Base-by-base conservation (phyloP, 2,888 invertebrate species). In the Parnassius orleans region DNA sequence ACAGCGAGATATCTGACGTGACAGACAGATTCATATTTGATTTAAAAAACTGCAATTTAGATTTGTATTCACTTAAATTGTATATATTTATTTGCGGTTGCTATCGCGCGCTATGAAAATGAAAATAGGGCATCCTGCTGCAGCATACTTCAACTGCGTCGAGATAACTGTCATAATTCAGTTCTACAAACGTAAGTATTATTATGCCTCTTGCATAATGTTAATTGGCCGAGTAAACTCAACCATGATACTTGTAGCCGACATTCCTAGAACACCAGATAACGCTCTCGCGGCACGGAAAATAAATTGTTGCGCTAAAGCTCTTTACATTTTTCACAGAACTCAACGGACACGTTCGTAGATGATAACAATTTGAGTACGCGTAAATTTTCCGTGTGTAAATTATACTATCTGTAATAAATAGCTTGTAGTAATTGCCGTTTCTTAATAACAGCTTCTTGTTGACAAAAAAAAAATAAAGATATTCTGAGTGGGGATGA, bases 171-270 rank as follows among this genome's bases (percentile, higher is more conserved):
- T 48, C 14, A 46, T n/a, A 14, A 15, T 14, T 9, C 41, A 10
- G n/a, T 14, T 48, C 46, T 24, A 42, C 1, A 3, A 12, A 44
- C 56, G 44, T 51, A 56, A 61, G 52, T 56, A 55, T 46, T 56
- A 60, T 55, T 56, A 60, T 46, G 47, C 47, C 48, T 50, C 53
- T 19, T 46, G 56, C 51, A 52, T 9, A 56, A 55, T 56, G 61
- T 46, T 61, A 61, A 61, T 56, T 61, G 55, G 61, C 19, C 55
- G 55, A 3, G 50, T 61, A 56, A 55, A 61, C 55, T 52, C 55
- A 51, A 56, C 33, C 42, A 51, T 56, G 51, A 51, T 51, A 51
- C 44, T 19, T 9, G 60, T 50, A 15, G 55, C 46, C 24, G 43
- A 50, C 61, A 46, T 61, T 56, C 61, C 51, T 11, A 10, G 54